phyloP scores from a whole-genome alignment of 2,888 invertebrate genomes.

The Leptinotarsa haldemani region DNA sequence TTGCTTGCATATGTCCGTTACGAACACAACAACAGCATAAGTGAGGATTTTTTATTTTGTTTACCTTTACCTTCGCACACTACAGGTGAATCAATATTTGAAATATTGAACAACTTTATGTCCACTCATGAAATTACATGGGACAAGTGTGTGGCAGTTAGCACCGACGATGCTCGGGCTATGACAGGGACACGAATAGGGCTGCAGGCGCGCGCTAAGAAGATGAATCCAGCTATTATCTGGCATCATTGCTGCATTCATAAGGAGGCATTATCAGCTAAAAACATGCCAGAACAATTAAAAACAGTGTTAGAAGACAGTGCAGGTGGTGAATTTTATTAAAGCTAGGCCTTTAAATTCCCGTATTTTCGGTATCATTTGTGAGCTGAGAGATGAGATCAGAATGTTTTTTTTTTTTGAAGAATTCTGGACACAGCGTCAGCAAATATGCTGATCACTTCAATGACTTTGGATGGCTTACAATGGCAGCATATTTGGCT shows the following conservation, averaged over 20 bases:
- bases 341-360: constrained; percentile 17
- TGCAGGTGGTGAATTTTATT: constrained; percentile 39
- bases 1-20: too few relatives aligned
- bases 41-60: constrained; percentile 39
- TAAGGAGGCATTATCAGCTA: constrained; percentile 24
- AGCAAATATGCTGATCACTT: too few relatives aligned
- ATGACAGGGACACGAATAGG: constrained; percentile 44
- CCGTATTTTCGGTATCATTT: too few relatives aligned
- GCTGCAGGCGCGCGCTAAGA: constrained; percentile 36
- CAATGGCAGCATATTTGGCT: too few relatives aligned
- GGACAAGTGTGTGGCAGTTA: too few relatives aligned
- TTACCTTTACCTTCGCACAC: constrained; percentile 36
- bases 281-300: constrained; percentile 19
- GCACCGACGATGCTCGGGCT: constrained; percentile 45
- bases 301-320: constrained; percentile 24
- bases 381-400: too few relatives aligned
- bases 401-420: too few relatives aligned
- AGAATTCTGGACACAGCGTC: too few relatives aligned
- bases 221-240: constrained; percentile 39
- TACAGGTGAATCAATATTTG: constrained; percentile 40
- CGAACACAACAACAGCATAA: constrained; percentile 21
- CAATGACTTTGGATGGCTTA: too few relatives aligned
- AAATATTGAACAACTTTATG: constrained; percentile 33
- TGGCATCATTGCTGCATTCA: constrained; percentile 40
- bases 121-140: constrained; percentile 42